Evolutionary conservation across 2,888 invertebrate species (phyloP).

Genomic region (Acleris sparsana): DNA sequence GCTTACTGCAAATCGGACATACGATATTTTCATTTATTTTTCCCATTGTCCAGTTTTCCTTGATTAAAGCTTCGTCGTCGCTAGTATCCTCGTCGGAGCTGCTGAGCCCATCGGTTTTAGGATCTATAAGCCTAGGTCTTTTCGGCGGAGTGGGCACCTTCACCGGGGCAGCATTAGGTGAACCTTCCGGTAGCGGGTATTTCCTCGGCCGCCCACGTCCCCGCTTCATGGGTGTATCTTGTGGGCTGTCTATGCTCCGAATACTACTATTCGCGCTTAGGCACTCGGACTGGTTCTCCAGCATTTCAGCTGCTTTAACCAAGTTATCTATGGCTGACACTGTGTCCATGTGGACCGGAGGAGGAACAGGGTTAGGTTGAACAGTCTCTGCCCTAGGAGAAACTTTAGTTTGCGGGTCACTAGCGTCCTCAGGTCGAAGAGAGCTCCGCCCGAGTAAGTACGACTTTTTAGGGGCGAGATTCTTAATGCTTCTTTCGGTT

Average conservation of each 20-base stretch:
- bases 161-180: slow-evolving; percentile 42
- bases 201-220: slow-evolving; percentile 77
- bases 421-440: slow-evolving; percentile 48
- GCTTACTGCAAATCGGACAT: slow-evolving; percentile 77
- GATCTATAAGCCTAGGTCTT: slow-evolving; percentile 65
- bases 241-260: slow-evolving; percentile 48
- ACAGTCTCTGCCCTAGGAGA: slow-evolving; percentile 49
- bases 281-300: slow-evolving; percentile 70
- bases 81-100: slow-evolving; percentile 58
- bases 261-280: slow-evolving; percentile 44
- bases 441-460: slow-evolving; percentile 65
- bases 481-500: slow-evolving; percentile 60
- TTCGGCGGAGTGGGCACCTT: slow-evolving; percentile 66
- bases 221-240: slow-evolving; percentile 67
- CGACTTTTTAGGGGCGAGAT: slow-evolving; percentile 69
- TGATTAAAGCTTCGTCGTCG: slow-evolving; percentile 57
- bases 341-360: slow-evolving; percentile 52
- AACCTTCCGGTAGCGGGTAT: slow-evolving; percentile 66
- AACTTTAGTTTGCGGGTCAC: slow-evolving; percentile 43
- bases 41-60: slow-evolving; percentile 81
- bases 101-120: slow-evolving; percentile 53
- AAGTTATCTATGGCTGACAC: slow-evolving; percentile 75
- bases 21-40: slow-evolving; percentile 80
- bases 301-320: slow-evolving; percentile 75
- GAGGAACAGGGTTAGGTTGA: slow-evolving; percentile 46